Evolutionary conservation across 53 echinoderm and acorn worm species (phyloP).

Genomic region (Echinarachnius parma): DNA sequence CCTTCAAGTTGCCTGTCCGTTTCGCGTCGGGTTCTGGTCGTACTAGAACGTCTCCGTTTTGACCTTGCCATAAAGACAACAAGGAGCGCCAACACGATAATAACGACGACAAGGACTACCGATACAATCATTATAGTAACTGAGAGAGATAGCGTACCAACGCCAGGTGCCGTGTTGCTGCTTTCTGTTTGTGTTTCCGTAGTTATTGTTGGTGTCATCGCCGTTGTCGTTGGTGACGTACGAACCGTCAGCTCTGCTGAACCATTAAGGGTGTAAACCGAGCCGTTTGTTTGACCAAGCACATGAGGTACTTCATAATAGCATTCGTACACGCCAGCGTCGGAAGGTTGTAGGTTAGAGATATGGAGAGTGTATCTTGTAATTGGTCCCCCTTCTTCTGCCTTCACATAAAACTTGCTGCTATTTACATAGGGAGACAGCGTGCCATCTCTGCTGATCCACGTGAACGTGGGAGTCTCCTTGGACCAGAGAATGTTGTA

Average conservation of each 20-base stretch:
- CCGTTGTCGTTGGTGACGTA: conserved; percentile 6
- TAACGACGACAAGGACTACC: not conserved
- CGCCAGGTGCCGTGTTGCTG: conserved; percentile 5
- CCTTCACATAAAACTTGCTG: too few relatives aligned
- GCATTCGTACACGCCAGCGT: conserved; percentile 10
- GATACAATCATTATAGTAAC: not conserved
- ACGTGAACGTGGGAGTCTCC: too few relatives aligned
- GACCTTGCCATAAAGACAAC: too few relatives aligned
- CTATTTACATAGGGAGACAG: too few relatives aligned
- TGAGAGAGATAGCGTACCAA: too few relatives aligned
- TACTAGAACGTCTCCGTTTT: not conserved
- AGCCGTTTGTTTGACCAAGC: not conserved
- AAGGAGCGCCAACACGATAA: too few relatives aligned
- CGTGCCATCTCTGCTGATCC: too few relatives aligned
- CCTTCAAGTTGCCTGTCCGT: too few relatives aligned
- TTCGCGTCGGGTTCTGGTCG: too few relatives aligned
- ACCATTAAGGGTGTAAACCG: too few relatives aligned
- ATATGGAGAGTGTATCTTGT: conserved; percentile 8
- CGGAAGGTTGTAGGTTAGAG: not conserved
- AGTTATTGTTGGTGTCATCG: not conserved
- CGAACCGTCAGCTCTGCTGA: conserved; percentile 12
- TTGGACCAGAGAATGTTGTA: too few relatives aligned
- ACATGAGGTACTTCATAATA: conserved; percentile 1
- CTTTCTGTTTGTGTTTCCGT: not conserved
- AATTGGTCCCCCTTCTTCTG: not conserved